Conservation (phyloP, 2,888 invertebrate species). For the Conistra vaccinii region DNA sequence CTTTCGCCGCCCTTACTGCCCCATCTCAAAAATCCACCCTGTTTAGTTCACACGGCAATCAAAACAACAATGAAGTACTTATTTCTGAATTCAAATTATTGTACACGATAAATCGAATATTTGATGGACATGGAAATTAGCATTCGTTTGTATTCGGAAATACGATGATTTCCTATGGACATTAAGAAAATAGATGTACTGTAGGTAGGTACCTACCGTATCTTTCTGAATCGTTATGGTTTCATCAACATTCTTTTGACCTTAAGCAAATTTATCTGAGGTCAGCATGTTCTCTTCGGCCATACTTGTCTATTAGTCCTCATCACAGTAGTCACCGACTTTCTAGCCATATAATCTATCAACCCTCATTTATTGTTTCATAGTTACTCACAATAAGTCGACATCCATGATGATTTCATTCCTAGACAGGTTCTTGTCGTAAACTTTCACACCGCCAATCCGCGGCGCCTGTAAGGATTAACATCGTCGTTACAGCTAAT, state of each 20-base stretch:
- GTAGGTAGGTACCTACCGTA: too few relatives aligned
- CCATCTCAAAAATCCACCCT: too few relatives aligned
- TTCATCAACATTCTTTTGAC: not conserved
- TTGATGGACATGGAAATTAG: too few relatives aligned
- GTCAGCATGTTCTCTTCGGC: not conserved
- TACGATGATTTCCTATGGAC: too few relatives aligned
- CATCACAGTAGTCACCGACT: not conserved
- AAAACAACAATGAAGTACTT: too few relatives aligned
- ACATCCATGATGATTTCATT: conserved; percentile 99
- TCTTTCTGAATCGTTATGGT: not conserved
- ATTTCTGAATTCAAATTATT: too few relatives aligned
- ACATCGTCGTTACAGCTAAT: conserved; percentile 33
- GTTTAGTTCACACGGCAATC: too few relatives aligned
- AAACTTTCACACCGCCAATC: conserved; percentile 98
- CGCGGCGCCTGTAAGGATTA: conserved; percentile 94
- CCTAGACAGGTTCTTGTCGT: conserved; percentile 97
- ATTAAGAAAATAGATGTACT: too few relatives aligned
- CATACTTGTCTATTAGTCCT: not conserved
- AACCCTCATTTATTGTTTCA: not conserved
- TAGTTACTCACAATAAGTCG: conserved; percentile 95
- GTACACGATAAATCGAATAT: too few relatives aligned
- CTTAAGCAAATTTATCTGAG: not conserved
- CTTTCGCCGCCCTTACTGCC: too few relatives aligned
- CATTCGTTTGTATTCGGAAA: too few relatives aligned
- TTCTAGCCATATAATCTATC: not conserved